These are phyloP conservation scores for Tetheella fluctuosa DNA, from an alignment of 2,888 invertebrate genomes.

Conservation along the genomic window DNA sequence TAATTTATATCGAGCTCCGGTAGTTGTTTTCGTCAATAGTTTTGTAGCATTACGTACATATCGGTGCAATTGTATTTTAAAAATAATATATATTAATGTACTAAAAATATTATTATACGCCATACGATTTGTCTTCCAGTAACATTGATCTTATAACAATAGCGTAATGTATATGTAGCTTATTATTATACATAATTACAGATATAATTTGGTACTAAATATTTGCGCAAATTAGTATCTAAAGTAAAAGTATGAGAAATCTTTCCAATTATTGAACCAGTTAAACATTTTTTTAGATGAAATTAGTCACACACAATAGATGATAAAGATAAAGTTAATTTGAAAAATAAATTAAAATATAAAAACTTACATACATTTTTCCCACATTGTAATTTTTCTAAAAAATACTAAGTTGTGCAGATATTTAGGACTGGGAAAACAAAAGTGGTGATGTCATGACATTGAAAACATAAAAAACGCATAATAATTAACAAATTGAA, in stretches of 20 bases:
- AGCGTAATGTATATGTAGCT: slow-evolving; percentile 81
- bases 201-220: slow-evolving; percentile 35
- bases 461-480: slow-evolving; percentile 23
- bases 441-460: slow-evolving; percentile 66
- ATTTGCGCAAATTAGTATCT: slow-evolving; percentile 2
- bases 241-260: not conserved
- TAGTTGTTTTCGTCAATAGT: slow-evolving; percentile 74
- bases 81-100: slow-evolving; percentile 62
- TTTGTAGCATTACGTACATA: slow-evolving; percentile 75
- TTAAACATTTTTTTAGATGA: not conserved
- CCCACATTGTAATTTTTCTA: no score
- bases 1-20: slow-evolving; percentile 73
- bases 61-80: slow-evolving; percentile 79
- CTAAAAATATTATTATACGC: slow-evolving; percentile 78
- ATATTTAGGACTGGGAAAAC: slow-evolving; percentile 25
- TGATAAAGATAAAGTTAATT: no score
- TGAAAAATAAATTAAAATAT: no score
- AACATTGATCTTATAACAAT: slow-evolving; percentile 82
- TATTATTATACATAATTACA: slow-evolving; percentile 75
- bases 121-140: slow-evolving; percentile 85
- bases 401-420: not conserved
- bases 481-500: not conserved
- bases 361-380: no score
- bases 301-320: not conserved
- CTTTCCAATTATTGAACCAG: not conserved